A percentile compares a stretch with the other conserved stretches of the same genome.
phyloP scores from a whole-genome alignment of 2,113 vertebrate genomes.

The Tachuris rubrigastra region DNA sequence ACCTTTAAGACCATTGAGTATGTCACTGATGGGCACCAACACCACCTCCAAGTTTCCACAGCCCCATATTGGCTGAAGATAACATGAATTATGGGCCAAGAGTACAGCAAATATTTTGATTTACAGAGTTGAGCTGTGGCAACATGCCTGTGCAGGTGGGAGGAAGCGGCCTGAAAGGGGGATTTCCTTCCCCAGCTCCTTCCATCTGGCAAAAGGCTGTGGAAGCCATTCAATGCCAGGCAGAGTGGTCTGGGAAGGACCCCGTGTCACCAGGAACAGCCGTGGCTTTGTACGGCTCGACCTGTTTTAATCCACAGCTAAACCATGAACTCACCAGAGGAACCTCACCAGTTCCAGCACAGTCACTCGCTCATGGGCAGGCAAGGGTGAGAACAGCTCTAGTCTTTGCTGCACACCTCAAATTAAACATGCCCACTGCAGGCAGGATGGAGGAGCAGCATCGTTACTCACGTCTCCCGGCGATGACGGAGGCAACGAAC shows the following conservation, averaged over 20 bases:
- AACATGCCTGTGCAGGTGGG: neutral
- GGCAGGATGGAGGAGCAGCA: neutral
- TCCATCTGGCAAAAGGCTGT: neutral
- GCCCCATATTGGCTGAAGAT: rapidly evolving
- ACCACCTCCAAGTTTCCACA: neutral
- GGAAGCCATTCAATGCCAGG: neutral
- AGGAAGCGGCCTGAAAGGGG: neutral
- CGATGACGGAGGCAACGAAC: rapidly evolving
- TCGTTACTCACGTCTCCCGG: rapidly evolving
- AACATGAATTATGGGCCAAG: neutral
- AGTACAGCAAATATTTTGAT: neutral
- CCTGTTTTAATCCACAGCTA: neutral
- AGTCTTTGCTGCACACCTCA: neutral
- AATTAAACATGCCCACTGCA: neutral
- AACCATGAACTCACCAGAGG: neutral
- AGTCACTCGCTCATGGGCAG: rapidly evolving
- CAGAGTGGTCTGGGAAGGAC: neutral
- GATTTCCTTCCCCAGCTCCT: neutral
- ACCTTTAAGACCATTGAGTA: neutral
- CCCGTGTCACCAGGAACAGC: neutral
- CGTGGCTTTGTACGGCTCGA: rapidly evolving
- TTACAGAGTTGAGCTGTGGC: neutral
- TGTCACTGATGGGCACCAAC: neutral
- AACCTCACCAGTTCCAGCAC: neutral
- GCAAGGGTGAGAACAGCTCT: neutral